phyloP scores from a whole-genome alignment of 2,888 invertebrate genomes.

The Malthinus seriepunctatus region DNA sequence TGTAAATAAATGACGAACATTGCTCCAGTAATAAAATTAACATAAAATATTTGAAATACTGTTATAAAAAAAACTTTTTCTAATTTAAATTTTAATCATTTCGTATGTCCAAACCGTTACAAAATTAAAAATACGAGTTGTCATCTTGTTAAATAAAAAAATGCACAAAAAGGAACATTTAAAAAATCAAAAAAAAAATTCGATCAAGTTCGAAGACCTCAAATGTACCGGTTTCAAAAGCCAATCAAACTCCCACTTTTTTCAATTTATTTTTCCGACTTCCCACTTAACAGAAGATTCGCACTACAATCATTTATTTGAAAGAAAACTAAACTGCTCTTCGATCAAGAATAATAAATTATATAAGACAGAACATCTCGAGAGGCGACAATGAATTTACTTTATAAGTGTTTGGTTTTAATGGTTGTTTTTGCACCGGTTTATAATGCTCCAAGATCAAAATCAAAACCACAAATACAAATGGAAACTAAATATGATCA shows the following conservation, averaged over 20 bases:
- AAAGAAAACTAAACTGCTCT: conserved; percentile 18
- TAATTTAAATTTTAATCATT: conserved; percentile 1
- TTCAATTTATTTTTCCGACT: conserved; percentile 28
- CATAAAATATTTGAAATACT: no score
- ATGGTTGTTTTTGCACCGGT: neutral
- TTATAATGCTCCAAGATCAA: conserved; percentile 24
- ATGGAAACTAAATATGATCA: conserved; percentile 63
- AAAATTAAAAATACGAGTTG: neutral
- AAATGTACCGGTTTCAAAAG: conserved; percentile 25
- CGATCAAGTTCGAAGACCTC: conserved; percentile 37
- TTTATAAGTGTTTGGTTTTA: conserved; percentile 4
- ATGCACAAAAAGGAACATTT: neutral
- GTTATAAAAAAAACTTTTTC: no score
- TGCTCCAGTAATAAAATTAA: no score
- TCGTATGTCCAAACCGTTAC: neutral
- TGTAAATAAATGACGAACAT: no score
- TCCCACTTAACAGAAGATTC: conserved; percentile 18
- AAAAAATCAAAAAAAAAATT: conserved; percentile 13
- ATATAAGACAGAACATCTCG: neutral
- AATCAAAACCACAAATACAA: conserved; percentile 11
- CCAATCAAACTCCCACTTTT: conserved; percentile 31
- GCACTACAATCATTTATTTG: conserved; percentile 8
- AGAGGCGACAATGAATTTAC: neutral
- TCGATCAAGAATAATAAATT: conserved; percentile 13
- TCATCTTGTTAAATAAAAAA: neutral